These are phyloP conservation scores for Nesometra sesokonis DNA, from an alignment of 35 echinoderm and acorn worm genomes.

Conservation along the genomic window DNA sequence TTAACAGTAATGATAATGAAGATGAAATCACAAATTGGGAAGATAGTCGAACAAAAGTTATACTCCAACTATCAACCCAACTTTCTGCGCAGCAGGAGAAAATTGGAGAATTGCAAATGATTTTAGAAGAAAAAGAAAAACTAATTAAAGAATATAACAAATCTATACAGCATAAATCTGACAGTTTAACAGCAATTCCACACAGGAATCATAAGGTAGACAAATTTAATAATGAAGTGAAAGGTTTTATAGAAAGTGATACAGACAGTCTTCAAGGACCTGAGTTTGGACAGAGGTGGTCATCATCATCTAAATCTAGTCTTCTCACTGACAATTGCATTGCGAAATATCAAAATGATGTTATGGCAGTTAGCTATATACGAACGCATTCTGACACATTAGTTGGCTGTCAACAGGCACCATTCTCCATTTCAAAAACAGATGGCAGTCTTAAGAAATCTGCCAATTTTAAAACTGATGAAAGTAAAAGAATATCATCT, in stretches of 20 bases:
- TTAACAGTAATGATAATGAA: neutral
- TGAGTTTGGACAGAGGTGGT: neutral
- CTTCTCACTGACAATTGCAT: too few relatives aligned
- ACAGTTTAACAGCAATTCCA: too few relatives aligned
- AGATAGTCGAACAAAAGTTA: constrained; percentile 41
- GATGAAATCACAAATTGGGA: constrained; percentile 11
- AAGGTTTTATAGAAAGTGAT: neutral
- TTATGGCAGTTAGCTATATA: too few relatives aligned
- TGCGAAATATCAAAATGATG: too few relatives aligned
- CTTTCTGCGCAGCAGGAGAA: constrained; percentile 29
- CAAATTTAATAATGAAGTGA: neutral
- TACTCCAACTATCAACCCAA: constrained; percentile 42
- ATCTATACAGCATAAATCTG: neutral
- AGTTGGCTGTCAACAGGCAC: too few relatives aligned
- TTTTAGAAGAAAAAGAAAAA: constrained; percentile 17
- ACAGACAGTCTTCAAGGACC: neutral
- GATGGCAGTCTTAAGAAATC: too few relatives aligned
- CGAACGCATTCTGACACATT: too few relatives aligned
- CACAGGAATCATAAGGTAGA: too few relatives aligned
- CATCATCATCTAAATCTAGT: neutral
- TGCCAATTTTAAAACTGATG: too few relatives aligned
- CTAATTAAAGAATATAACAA: constrained; percentile 5
- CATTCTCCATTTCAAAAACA: too few relatives aligned
- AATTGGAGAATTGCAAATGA: constrained; percentile 29
- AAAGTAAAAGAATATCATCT: too few relatives aligned